These are phyloP conservation scores for Proales similis DNA, from an alignment of 1,140 invertebrate species.

Conservation along the genomic window DNA sequence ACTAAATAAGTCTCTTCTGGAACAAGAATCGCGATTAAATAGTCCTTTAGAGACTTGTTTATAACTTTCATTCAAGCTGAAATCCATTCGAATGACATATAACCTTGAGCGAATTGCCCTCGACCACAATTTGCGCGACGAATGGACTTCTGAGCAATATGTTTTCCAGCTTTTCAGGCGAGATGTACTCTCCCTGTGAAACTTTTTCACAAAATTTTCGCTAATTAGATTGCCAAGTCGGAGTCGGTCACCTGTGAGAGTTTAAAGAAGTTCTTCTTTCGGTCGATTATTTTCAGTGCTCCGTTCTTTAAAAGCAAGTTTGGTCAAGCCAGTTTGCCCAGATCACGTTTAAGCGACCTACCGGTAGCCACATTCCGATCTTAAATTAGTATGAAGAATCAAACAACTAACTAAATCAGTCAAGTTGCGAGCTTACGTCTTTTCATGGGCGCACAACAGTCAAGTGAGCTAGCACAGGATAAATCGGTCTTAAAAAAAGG, in stretches of 20 bases:
- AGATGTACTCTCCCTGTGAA: conserved; percentile 94
- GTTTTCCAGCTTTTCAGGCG: conserved; percentile 97
- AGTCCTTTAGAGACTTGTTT: too few relatives aligned
- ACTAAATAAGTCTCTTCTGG: neutral
- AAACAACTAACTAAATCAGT: too few relatives aligned
- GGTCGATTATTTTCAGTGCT: conserved; percentile 79
- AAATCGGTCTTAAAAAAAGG: neutral
- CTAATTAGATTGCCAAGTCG: neutral
- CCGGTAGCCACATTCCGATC: conserved; percentile 46
- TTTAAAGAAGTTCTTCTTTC: conserved; percentile 95
- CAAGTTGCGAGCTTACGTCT: too few relatives aligned
- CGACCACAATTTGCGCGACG: conserved; percentile 91
- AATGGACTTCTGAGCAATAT: conserved; percentile 84
- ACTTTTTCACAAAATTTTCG: neutral
- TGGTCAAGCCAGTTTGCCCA: too few relatives aligned
- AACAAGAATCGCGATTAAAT: conserved; percentile 6
- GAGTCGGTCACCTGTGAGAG: conserved; percentile 54
- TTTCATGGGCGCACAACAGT: too few relatives aligned
- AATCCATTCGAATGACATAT: too few relatives aligned
- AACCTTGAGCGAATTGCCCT: conserved; percentile 82
- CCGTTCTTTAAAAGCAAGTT: neutral
- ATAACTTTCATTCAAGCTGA: too few relatives aligned
- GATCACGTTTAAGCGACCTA: too few relatives aligned
- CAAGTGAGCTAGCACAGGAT: neutral
- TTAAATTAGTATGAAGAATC: too few relatives aligned